Evolutionary conservation across 2,797 vertebrate species (phyloP), one percentile per base, ranked within the genome.

Genomic region (Phoeniculus purpureus): DNA sequence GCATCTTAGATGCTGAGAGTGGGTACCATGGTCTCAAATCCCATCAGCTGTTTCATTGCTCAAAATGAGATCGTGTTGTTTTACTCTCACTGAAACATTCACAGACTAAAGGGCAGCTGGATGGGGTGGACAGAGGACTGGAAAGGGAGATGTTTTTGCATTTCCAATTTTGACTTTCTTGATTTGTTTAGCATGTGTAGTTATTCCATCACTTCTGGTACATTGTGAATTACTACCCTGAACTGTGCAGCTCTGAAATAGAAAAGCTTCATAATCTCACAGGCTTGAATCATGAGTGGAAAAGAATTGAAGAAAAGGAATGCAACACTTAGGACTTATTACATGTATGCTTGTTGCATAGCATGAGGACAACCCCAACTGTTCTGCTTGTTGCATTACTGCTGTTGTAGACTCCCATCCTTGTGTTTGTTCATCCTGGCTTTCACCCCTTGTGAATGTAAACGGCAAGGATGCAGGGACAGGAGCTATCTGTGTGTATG

Each of bases 101-200:
- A 54, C 48, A 77, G 60, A 27, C 65, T 43, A 88, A 88, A 78
- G 55, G 21, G 29, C 59, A 52, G 10, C 0, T 0, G n/a, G 29
- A 14, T 72, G 51, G 37, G 27, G 60, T 72, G 25, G 32, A 55
- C 12, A 8, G 58, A 66, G 66, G 25, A 54, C 45, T 70, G 43
- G 40, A 82, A 37, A 74, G 17, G 37, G 31, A 62, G 45, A 5
- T 64, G 29, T 68, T 68, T 92, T 86, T 90, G n/a, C 62, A 66
- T 85, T 95, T 94, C 85, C 45, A 84, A 15, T 84, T 90, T 93
- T 80, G 76, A 75, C 29, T 56, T 14, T 81, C 48, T 29, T 89
- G 79, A 68, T 89, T 37, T 43, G 15, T 92, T 90, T 81, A 79
- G 15, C 75, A 62, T 45, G 15, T 55, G 32, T 56, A 40, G 60